Evolutionary conservation across 2,797 vertebrate genomes (phyloP), one percentile per base, ranked within the genome.

Genomic region (Sebastolobus alascanus): DNA sequence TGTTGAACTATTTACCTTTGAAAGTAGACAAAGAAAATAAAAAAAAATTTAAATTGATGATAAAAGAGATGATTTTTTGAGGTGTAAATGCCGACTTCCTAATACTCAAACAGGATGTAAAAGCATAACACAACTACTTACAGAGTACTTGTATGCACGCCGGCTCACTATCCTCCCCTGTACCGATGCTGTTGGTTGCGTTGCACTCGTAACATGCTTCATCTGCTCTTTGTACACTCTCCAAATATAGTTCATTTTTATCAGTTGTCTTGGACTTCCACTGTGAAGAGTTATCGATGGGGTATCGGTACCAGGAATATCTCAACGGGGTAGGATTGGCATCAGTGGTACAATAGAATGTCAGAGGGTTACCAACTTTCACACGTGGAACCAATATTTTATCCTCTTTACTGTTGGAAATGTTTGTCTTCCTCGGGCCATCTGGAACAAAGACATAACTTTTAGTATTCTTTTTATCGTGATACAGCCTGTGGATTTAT

Each of bases 201-300:
- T 65, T 88, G 76, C 95, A 96, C 6, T 0, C 40, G 40, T 94
- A 96, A 72, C 55, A 77, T 3, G 82, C 93, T 20, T 89, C 80
- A 70, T 95, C 40, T 20, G 6, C 0, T 73, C 84, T 83, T 55
- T 85, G 3, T 11, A 94, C 73, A 0, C 0, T 3, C 0, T 0
- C 0, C 2, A 86, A 33, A 1, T 0, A 0, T 3, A 89, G 50
- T 2, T 0, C 0, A 0, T 46, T 2, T 1, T 0, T 0, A 4
- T 1, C 0, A 4, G 20, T 37, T 9, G 0, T 0, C 0, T 6
- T 0, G 14, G 2, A 2, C 0, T 0, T 16, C 65, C 40, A 20
- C 14, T 18, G 27, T 20, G 59, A 66, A 13, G 4, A 1, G 13
- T 65, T 43, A 2, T 6, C 13, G 3, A 2, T 2, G 1, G 31